phyloP scores from a whole-genome alignment of 2,113 vertebrate species.

The Chaetura pelagica region DNA sequence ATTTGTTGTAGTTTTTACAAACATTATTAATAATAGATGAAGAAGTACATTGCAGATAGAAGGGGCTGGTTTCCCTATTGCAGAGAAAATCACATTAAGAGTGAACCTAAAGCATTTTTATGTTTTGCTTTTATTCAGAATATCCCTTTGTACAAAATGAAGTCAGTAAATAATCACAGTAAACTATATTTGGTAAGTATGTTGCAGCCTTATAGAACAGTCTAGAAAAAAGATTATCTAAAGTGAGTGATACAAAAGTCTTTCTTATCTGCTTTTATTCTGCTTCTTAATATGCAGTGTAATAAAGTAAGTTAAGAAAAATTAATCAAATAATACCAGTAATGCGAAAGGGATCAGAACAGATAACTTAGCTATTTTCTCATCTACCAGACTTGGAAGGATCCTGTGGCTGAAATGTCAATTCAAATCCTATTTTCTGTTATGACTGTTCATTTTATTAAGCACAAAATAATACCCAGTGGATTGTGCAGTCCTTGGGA shows the following conservation, averaged over 20 bases:
- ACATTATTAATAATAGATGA: not conserved
- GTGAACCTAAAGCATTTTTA: not conserved
- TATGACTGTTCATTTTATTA: constrained; percentile 33
- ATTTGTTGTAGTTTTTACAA: not conserved
- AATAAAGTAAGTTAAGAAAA: constrained; percentile 19
- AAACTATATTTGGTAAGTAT: not conserved
- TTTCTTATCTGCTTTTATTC: not conserved
- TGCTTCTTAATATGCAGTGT: not conserved
- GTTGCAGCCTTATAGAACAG: not conserved
- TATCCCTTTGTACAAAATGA: not conserved
- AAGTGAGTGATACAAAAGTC: not conserved
- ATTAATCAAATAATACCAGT: not conserved
- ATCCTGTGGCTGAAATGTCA: not conserved
- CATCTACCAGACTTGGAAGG: not conserved
- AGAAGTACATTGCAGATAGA: not conserved
- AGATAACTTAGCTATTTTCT: not conserved
- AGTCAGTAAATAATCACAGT: not conserved
- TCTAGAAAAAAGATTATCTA: not conserved
- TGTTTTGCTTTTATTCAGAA: not conserved
- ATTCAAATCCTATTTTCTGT: constrained; percentile 33
- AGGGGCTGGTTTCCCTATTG: not conserved
- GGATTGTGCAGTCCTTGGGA: not conserved
- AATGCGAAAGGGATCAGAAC: not conserved
- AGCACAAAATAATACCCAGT: not conserved
- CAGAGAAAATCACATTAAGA: not conserved